A percentile compares a stretch with the other conserved stretches of the same genome.
phyloP scores from a whole-genome alignment of 2,113 vertebrate genomes.

The Calyptomena viridis region DNA sequence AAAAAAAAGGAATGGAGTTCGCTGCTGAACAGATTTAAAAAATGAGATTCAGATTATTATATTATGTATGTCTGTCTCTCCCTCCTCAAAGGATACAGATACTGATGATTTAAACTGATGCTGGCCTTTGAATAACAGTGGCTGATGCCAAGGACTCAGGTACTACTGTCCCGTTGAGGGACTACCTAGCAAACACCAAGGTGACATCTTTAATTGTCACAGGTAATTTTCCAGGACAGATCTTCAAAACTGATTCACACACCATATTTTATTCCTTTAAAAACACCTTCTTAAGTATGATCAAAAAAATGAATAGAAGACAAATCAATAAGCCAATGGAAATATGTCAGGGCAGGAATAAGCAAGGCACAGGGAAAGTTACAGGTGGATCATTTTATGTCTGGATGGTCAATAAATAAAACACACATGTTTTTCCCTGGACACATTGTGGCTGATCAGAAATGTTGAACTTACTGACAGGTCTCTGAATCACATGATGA shows the following conservation, averaged over 20 bases:
- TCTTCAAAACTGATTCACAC: not conserved
- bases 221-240: not conserved
- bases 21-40: not conserved
- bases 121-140: not conserved
- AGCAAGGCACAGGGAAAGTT: not conserved
- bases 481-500: not conserved
- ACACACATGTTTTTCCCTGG: not conserved
- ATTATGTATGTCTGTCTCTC: not conserved
- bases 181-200: not conserved
- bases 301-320: not conserved
- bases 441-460: not conserved
- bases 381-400: not conserved
- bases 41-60: not conserved
- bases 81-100: not conserved
- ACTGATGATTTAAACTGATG: not conserved
- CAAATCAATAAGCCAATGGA: not conserved
- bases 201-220: not conserved
- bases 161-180: not conserved
- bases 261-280: not conserved
- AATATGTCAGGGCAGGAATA: not conserved
- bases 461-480: not conserved
- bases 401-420: not conserved
- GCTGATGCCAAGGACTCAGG: not conserved
- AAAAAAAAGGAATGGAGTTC: not conserved
- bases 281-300: not conserved